phyloP scores from a whole-genome alignment of 35 echinoderm and acorn worm species.

The Apostichopus californicus region DNA sequence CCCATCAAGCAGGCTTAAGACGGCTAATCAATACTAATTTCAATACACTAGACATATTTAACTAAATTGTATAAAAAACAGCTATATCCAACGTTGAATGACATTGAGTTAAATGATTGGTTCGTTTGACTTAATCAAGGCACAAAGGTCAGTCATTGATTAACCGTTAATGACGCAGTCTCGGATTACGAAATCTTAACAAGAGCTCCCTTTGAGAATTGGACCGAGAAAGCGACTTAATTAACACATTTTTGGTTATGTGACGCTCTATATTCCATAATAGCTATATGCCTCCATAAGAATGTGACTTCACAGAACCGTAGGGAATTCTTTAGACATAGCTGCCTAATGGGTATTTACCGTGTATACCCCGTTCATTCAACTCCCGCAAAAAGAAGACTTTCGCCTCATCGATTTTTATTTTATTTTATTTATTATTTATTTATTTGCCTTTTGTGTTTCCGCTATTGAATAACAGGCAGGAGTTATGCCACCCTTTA shows the following conservation, averaged over 20 bases:
- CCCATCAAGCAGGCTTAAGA: background rate
- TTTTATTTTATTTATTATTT: too few relatives aligned
- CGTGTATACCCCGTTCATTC: background rate
- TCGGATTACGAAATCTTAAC: slow-evolving; percentile 38
- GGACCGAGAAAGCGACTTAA: slow-evolving; percentile 34
- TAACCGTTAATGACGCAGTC: background rate
- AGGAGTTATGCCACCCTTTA: too few relatives aligned
- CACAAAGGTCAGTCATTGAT: slow-evolving; percentile 45
- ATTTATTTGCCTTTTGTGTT: too few relatives aligned
- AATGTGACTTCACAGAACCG: background rate
- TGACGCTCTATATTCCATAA: background rate
- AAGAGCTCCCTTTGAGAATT: slow-evolving; percentile 24
- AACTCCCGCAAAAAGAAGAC: background rate
- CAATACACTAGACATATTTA: background rate
- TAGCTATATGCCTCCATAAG: background rate
- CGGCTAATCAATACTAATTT: slow-evolving; percentile 6
- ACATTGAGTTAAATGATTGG: slow-evolving; percentile 13
- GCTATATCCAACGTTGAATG: background rate
- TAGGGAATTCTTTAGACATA: background rate
- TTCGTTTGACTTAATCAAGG: slow-evolving; percentile 22
- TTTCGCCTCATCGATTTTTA: too few relatives aligned
- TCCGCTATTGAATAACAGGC: too few relatives aligned
- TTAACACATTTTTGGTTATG: slow-evolving; percentile 32
- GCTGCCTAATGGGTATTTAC: background rate
- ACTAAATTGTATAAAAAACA: background rate